Evolutionary conservation across 2,888 invertebrate genomes (phyloP).

Genomic region (Drosophila nr. medialis): DNA sequence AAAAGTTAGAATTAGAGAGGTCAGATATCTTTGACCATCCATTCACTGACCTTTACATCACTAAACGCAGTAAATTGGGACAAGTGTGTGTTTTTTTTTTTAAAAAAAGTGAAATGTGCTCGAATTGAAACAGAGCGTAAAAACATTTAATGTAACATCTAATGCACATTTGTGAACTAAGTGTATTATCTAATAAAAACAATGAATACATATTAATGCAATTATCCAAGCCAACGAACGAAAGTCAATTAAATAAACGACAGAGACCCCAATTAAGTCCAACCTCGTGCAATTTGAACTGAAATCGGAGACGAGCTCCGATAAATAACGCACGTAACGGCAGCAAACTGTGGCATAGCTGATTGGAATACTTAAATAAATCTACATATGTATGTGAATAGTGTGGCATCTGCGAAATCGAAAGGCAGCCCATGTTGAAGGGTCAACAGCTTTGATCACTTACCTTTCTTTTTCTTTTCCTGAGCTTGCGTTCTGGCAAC

Average conservation of each 20-base stretch:
- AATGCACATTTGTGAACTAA: constrained; percentile 10
- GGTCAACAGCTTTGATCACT: constrained; percentile 22
- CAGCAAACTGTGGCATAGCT: constrained; percentile 40
- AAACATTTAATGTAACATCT: constrained; percentile 17
- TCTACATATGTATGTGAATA: background rate
- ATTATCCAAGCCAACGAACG: constrained; percentile 39
- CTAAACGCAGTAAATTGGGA: background rate
- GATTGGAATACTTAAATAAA: constrained; percentile 55
- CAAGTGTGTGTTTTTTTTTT: background rate
- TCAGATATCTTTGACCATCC: background rate
- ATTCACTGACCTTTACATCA: background rate
- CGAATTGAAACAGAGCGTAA: constrained; percentile 53
- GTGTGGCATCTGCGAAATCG: constrained; percentile 48
- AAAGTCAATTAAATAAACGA: constrained; percentile 38
- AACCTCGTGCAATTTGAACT: constrained; percentile 55
- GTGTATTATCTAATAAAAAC: constrained; percentile 44
- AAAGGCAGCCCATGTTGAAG: constrained; percentile 38
- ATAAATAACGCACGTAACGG: constrained; percentile 43
- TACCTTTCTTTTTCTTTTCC: constrained; percentile 57
- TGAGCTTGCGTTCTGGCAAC: constrained; percentile 38
- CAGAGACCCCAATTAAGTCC: constrained; percentile 44
- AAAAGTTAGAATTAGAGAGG: background rate
- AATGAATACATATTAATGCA: constrained; percentile 42
- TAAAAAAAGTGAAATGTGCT: constrained; percentile 40
- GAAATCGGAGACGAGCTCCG: constrained; percentile 38